phyloP scores from a whole-genome alignment of 2,113 vertebrate species.

The Lutjanus erythropterus region DNA sequence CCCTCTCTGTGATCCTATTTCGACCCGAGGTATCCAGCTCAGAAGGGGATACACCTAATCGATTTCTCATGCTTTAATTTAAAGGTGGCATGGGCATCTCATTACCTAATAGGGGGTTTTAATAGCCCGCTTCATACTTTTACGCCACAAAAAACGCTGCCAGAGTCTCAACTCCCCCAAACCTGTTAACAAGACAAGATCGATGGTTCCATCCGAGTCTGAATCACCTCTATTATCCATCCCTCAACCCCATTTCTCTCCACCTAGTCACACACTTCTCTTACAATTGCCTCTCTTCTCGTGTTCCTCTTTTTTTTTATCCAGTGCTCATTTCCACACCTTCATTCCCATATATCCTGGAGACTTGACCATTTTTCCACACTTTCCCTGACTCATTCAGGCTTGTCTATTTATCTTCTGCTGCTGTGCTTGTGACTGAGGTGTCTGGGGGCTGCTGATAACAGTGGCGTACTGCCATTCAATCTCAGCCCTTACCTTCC shows the following conservation, averaged over 20 bases:
- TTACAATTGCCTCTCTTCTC: slow-evolving; percentile 41
- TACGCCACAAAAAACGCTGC: slow-evolving; percentile 46
- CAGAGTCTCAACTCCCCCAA: slow-evolving; percentile 43
- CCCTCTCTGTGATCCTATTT: slow-evolving; percentile 73
- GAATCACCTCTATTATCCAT: slow-evolving; percentile 69
- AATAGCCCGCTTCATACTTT: slow-evolving; percentile 60
- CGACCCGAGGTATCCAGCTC: slow-evolving; percentile 73
- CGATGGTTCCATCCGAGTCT: slow-evolving; percentile 58
- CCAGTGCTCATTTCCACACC: slow-evolving; percentile 45
- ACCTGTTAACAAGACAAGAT: slow-evolving; percentile 72
- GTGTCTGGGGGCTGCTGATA: slow-evolving; percentile 48
- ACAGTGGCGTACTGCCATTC: slow-evolving; percentile 22
- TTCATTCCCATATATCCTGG: slow-evolving; percentile 17
- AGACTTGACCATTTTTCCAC: slow-evolving; percentile 40
- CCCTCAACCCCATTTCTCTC: slow-evolving; percentile 54
- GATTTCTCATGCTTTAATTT: slow-evolving; percentile 79
- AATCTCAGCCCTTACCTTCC: slow-evolving; percentile 25
- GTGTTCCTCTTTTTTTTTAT: slow-evolving; percentile 30
- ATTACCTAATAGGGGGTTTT: slow-evolving; percentile 65
- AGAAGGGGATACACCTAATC: slow-evolving; percentile 78
- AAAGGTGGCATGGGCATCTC: slow-evolving; percentile 73
- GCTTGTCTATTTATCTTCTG: slow-evolving; percentile 55
- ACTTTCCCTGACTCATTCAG: slow-evolving; percentile 37
- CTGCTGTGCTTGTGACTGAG: slow-evolving; percentile 32
- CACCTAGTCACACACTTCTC: slow-evolving; percentile 55